These are phyloP conservation scores for Bacillus rossius DNA, from an alignment of 1,140 invertebrate species.

Conservation along the genomic window DNA sequence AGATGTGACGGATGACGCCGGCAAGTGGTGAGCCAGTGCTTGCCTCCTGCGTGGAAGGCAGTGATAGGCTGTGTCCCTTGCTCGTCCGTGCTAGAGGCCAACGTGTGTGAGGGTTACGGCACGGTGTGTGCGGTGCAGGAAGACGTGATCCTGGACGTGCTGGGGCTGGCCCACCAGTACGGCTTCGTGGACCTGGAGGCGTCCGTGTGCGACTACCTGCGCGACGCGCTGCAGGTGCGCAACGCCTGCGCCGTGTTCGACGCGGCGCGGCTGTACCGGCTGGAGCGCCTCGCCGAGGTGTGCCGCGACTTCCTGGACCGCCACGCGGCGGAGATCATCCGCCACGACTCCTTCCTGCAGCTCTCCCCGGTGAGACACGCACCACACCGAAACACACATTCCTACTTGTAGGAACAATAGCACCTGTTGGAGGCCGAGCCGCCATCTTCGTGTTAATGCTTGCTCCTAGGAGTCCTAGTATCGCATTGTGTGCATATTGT, in stretches of 20 bases:
- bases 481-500: no score
- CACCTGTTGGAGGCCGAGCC: no score
- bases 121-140: constrained; percentile 57
- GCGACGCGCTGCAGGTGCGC: constrained; percentile 74
- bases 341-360: constrained; percentile 75
- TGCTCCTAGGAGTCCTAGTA: no score
- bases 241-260: constrained; percentile 94
- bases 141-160: constrained; percentile 79
- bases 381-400: no score
- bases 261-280: constrained; percentile 70
- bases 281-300: constrained; percentile 54
- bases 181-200: constrained; percentile 88
- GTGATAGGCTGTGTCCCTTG: no score
- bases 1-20: no score
- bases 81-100: no score
- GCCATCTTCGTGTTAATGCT: no score
- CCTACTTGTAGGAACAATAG: no score
- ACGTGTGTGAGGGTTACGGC: no score
- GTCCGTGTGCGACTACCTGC: constrained; percentile 89
- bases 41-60: no score
- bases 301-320: constrained; percentile 77
- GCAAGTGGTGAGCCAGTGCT: no score
- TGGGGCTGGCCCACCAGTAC: constrained; percentile 89
- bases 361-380: constrained; percentile 71
- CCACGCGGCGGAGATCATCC: constrained; percentile 77